Evolutionary conservation across 2,797 vertebrate species (phyloP).

Genomic region (Oryzias dopingdopingensis): DNA sequence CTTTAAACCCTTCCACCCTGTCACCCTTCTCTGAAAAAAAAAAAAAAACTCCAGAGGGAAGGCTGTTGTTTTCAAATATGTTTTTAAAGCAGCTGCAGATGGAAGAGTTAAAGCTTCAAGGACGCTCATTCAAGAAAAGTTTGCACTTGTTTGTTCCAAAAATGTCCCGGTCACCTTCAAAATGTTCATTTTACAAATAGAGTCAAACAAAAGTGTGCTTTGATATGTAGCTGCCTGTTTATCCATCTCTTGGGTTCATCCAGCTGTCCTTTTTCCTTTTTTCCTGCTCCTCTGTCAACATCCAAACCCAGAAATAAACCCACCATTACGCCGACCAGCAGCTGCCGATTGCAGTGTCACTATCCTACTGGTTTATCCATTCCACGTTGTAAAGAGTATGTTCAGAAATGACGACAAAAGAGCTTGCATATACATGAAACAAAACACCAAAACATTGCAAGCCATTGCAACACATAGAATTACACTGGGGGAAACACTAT

Average conservation of each 20-base stretch:
- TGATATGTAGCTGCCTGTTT: constrained; percentile 12
- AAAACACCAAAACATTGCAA: constrained; percentile 47
- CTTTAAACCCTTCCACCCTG: constrained; percentile 52
- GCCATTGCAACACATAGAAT: constrained; percentile 50
- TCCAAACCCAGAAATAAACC: constrained; percentile 67
- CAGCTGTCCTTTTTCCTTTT: constrained; percentile 37
- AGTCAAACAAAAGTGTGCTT: not conserved
- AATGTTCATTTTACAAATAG: constrained; percentile 17
- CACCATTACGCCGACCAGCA: constrained; percentile 36
- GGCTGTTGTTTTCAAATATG: constrained; percentile 65
- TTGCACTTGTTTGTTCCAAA: constrained; percentile 20
- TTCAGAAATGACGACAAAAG: constrained; percentile 23
- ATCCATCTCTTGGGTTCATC: constrained; percentile 20
- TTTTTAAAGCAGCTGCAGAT: constrained; percentile 44
- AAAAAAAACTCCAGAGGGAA: constrained; percentile 54
- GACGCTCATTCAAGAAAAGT: constrained; percentile 18
- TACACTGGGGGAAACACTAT: constrained; percentile 30
- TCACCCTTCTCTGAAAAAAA: constrained; percentile 36
- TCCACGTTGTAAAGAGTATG: constrained; percentile 14
- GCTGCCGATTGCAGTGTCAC: constrained; percentile 34
- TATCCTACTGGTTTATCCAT: constrained; percentile 19
- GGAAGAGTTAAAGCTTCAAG: constrained; percentile 49
- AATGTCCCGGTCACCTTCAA: constrained; percentile 15
- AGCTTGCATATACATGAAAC: constrained; percentile 25
- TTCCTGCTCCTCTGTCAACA: constrained; percentile 65